phyloP scores from a whole-genome alignment of 2,888 invertebrate species.

The Sarcophaga variegata region DNA sequence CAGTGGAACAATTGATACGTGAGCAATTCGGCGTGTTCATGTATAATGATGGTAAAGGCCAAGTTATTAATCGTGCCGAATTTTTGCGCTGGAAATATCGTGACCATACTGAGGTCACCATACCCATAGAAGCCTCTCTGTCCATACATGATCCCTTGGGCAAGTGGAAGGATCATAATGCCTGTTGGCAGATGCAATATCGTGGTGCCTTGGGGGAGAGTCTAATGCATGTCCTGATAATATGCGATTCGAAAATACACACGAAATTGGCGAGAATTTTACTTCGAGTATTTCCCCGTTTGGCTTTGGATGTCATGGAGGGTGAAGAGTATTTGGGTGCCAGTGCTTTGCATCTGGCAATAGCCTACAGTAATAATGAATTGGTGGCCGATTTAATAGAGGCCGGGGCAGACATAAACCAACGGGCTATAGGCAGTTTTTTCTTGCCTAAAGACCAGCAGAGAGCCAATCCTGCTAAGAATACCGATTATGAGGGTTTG shows the following conservation, averaged over 20 bases:
- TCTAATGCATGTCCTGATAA: conserved; percentile 95
- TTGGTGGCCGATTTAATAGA: conserved; percentile 96
- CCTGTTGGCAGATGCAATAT: conserved; percentile 99
- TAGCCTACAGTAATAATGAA: conserved; percentile 98
- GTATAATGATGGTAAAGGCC: conserved; percentile 93
- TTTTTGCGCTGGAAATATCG: conserved; percentile 95
- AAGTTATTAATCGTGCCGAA: conserved; percentile 92
- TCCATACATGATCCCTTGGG: conserved; percentile 93
- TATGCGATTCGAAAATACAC: conserved; percentile 93
- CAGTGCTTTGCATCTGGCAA: conserved; percentile 96
- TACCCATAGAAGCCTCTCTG: conserved; percentile 93
- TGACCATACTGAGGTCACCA: conserved; percentile 90
- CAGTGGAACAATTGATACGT: conserved; percentile 91
- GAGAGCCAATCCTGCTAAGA: conserved; percentile 87
- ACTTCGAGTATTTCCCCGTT: conserved; percentile 94
- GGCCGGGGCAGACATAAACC: conserved; percentile 95
- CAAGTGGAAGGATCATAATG: conserved; percentile 94
- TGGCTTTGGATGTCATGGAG: conserved; percentile 96
- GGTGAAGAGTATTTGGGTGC: conserved; percentile 98
- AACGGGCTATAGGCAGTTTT: conserved; percentile 97
- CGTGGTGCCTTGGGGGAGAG: conserved; percentile 98
- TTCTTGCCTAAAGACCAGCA: conserved; percentile 98
- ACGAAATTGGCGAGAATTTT: conserved; percentile 91
- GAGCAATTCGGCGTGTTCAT: conserved; percentile 94
- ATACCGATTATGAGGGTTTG: conserved; percentile 97